Percentiles rank a stretch among this genome's conserved stretches.
Conservation (phyloP, 2,797 vertebrate species). For the Valencia hispanica region DNA sequence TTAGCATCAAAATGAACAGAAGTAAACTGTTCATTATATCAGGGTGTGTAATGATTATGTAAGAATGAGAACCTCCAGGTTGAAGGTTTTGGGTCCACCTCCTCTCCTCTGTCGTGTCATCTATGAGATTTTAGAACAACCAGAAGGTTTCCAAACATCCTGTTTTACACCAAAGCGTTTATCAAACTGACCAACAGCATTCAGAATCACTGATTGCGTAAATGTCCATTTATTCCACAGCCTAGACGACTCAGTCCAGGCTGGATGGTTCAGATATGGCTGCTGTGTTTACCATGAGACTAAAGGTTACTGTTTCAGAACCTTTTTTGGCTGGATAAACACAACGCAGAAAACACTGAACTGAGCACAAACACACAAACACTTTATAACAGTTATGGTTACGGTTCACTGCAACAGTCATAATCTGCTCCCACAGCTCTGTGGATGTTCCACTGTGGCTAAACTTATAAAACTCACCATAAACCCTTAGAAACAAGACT, state of each 20-base stretch:
- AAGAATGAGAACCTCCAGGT: no score
- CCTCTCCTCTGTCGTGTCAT: neutral
- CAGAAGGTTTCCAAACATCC: neutral
- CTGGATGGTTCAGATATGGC: conserved; percentile 14
- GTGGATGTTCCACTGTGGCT: neutral
- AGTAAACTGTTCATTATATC: neutral
- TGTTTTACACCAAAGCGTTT: neutral
- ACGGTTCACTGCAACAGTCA: neutral
- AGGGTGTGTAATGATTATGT: neutral
- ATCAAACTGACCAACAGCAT: neutral
- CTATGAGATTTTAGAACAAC: neutral
- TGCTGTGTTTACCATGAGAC: conserved; percentile 58
- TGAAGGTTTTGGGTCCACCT: neutral
- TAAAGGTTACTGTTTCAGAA: conserved; percentile 67
- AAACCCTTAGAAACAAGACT: neutral
- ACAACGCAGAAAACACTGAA: conserved; percentile 35
- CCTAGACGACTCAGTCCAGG: neutral
- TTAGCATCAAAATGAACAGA: neutral
- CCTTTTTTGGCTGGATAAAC: conserved; percentile 49
- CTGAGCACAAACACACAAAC: neutral
- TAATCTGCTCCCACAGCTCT: neutral
- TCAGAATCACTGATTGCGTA: neutral
- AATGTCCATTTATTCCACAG: neutral
- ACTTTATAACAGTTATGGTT: neutral
- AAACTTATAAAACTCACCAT: neutral